A percentile compares a stretch with the other conserved stretches of the same genome.
These are phyloP conservation scores for Trypoxylon attenuatum DNA, from an alignment of 2,888 invertebrate genomes.

Conservation along the genomic window DNA sequence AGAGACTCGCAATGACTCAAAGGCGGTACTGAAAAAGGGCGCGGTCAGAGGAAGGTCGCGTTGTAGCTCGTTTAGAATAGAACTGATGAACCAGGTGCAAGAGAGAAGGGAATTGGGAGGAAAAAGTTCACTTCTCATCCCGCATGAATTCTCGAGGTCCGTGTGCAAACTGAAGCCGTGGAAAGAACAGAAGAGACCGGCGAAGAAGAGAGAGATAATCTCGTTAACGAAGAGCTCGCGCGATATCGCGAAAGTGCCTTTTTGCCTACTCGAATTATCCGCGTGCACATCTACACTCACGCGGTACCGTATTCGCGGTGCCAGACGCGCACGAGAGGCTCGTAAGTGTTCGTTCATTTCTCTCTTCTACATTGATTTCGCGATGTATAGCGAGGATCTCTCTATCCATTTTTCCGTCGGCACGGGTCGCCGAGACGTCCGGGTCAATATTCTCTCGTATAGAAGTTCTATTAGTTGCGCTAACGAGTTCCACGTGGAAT, in stretches of 20 bases:
- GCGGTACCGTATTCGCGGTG: too few species aligned
- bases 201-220: constrained; percentile 43
- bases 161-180: background rate
- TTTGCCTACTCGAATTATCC: constrained; percentile 44
- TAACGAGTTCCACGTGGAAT: too few species aligned
- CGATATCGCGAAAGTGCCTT: constrained; percentile 49
- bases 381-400: background rate
- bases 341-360: background rate
- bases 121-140: constrained; percentile 18
- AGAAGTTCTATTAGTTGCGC: too few species aligned
- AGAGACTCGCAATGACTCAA: background rate
- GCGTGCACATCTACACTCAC: constrained; percentile 4
- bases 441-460: too few species aligned
- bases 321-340: background rate
- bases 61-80: background rate
- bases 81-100: background rate
- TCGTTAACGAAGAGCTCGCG: constrained; percentile 50
- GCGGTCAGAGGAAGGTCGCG: background rate
- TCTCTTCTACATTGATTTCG: background rate
- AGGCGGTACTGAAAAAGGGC: background rate
- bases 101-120: background rate
- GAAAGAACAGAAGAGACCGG: too few species aligned
- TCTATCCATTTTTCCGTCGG: too few species aligned
- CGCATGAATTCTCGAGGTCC: constrained; percentile 33
- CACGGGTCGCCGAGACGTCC: too few species aligned